These are phyloP conservation scores for Polypterus senegalus DNA, from an alignment of 2,113 vertebrate genomes.

Conservation along the genomic window DNA sequence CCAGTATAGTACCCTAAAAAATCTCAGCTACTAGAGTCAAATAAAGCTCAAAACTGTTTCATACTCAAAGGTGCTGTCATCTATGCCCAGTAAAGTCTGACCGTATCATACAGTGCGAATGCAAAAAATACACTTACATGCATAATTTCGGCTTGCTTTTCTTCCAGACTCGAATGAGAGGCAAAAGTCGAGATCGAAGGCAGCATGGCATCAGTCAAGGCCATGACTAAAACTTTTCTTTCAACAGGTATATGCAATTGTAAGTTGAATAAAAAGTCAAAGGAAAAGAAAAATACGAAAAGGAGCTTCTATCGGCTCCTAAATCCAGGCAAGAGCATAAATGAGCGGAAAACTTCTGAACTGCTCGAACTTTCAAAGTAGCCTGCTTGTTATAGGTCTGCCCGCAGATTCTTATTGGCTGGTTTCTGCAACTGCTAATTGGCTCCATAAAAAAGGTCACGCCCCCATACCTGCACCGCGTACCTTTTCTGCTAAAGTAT, in stretches of 20 bases:
- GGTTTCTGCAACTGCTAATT: neutral
- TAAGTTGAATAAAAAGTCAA: neutral
- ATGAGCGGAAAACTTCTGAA: conserved; percentile 5
- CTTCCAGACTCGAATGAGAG: conserved; percentile 29
- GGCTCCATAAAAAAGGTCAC: neutral
- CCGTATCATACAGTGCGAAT: too few relatives aligned
- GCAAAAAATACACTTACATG: conserved; percentile 40
- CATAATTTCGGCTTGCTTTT: conserved; percentile 33
- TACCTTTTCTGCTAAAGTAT: neutral
- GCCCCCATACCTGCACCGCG: neutral
- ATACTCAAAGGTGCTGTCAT: neutral
- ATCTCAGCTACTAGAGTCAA: neutral
- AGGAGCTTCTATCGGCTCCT: neutral
- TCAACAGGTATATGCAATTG: neutral
- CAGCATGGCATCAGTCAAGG: conserved; percentile 41
- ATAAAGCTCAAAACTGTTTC: neutral
- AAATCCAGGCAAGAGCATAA: neutral
- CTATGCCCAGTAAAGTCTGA: neutral
- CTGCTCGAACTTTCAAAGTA: neutral
- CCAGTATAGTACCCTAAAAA: neutral
- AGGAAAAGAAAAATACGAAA: too few relatives aligned
- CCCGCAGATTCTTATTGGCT: conserved; percentile 9
- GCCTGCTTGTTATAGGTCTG: conserved; percentile 9
- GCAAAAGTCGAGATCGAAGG: conserved; percentile 32
- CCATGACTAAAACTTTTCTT: conserved; percentile 31